phyloP scores from a whole-genome alignment of 2,797 vertebrate species.

The Myripristis murdjan region DNA sequence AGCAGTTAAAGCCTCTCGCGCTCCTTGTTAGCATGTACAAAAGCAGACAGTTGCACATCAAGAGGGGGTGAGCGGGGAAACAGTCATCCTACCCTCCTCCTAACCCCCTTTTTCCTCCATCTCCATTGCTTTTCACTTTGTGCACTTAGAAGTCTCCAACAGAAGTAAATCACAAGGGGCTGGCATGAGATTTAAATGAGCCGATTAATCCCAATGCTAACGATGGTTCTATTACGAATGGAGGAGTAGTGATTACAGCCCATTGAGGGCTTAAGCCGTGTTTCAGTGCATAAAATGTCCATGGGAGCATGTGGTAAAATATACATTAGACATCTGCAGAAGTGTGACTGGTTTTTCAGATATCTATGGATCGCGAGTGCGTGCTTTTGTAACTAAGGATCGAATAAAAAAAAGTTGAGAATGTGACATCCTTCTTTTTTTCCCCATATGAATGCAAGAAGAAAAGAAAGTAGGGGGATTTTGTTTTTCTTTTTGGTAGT shows the following conservation, averaged over 20 bases:
- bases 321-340: conserved; percentile 14
- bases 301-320: conserved; percentile 26
- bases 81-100: conserved; percentile 14
- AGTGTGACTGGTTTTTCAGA: conserved; percentile 5
- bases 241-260: conserved; percentile 61
- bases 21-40: conserved; percentile 57
- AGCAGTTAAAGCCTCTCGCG: conserved; percentile 41
- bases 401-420: not conserved
- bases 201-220: conserved; percentile 74
- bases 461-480: conserved; percentile 33
- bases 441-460: not conserved
- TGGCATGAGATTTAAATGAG: conserved; percentile 69
- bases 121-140: conserved; percentile 33
- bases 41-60: conserved; percentile 50
- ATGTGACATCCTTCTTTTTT: not conserved
- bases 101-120: conserved; percentile 9
- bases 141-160: conserved; percentile 51
- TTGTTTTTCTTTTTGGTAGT: conserved; percentile 45
- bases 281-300: conserved; percentile 21
- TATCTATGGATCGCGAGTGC: not conserved
- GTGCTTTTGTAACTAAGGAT: not conserved
- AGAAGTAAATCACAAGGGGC: conserved; percentile 61
- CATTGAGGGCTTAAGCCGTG: conserved; percentile 21
- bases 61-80: conserved; percentile 29
- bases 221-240: conserved; percentile 68